Conservation (phyloP, 2,113 vertebrate genomes). For the Anarhynchus alexandrinus region DNA sequence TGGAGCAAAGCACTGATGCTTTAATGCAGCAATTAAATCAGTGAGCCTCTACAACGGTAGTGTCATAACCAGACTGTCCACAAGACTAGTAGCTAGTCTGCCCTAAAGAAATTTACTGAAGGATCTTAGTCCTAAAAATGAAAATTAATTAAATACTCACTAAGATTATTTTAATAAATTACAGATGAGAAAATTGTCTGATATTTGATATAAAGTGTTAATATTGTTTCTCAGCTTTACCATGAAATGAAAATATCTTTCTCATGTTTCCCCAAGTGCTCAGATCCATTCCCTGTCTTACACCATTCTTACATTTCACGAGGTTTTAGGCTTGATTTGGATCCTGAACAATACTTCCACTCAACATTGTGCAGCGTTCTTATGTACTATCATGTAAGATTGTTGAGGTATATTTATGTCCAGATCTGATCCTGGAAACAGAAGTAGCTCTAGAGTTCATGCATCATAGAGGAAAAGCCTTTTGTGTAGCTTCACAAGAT, state of each 20-base stretch:
- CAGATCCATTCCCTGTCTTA: background rate
- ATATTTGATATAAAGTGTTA: background rate
- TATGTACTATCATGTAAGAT: background rate
- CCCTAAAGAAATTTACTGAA: background rate
- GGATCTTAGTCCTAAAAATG: background rate
- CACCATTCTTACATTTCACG: background rate
- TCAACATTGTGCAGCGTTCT: rapidly evolving
- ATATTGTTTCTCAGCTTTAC: background rate
- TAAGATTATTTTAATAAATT: background rate
- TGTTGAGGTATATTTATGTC: background rate
- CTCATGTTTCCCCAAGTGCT: background rate
- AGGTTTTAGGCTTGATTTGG: background rate
- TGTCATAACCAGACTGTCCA: background rate
- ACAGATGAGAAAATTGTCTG: background rate
- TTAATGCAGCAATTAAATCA: background rate
- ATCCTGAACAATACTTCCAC: background rate
- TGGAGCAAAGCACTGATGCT: background rate
- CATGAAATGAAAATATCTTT: background rate
- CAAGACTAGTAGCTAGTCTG: background rate
- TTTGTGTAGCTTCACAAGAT: background rate
- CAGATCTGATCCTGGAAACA: background rate
- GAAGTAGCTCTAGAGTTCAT: background rate
- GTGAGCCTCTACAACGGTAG: background rate
- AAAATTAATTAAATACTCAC: background rate
- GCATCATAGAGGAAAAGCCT: background rate